phyloP scores from a whole-genome alignment of 2,888 invertebrate species.

The Temnothorax ravouxi region DNA sequence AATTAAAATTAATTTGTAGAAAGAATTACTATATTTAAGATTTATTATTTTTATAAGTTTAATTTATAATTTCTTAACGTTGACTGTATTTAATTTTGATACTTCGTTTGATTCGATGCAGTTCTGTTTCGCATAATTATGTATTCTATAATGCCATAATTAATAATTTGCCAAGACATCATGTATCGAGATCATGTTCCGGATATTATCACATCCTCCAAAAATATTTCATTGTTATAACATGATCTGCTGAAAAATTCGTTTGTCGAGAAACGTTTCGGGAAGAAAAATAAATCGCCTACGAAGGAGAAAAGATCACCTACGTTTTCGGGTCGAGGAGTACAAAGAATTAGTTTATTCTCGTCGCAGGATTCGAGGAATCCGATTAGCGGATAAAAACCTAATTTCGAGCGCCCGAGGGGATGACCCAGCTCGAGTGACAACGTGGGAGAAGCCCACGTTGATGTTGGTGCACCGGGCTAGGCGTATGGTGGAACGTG shows the following conservation, averaged over 20 bases:
- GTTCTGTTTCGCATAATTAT: neutral
- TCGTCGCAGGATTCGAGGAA: conserved; percentile 67
- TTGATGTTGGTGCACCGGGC: conserved; percentile 31
- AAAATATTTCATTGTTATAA: conserved; percentile 62
- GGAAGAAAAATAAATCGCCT: neutral
- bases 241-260: conserved; percentile 48
- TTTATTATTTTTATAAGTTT: neutral
- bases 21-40: neutral
- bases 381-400: conserved; percentile 74
- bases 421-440: conserved; percentile 48
- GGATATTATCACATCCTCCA: conserved; percentile 33
- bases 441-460: conserved; percentile 47
- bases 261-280: neutral
- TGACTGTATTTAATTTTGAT: neutral
- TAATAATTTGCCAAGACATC: neutral
- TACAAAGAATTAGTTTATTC: conserved; percentile 64
- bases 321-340: conserved; percentile 15
- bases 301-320: conserved; percentile 3
- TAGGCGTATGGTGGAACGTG: conserved; percentile 48
- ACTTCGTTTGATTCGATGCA: too few species aligned
- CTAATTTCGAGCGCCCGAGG: conserved; percentile 65
- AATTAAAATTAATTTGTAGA: neutral
- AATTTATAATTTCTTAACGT: neutral
- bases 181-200: conserved; percentile 14
- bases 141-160: neutral